These are phyloP conservation scores for Leptinotarsa peninsularis DNA, from an alignment of 2,888 invertebrate genomes.

Conservation along the genomic window DNA sequence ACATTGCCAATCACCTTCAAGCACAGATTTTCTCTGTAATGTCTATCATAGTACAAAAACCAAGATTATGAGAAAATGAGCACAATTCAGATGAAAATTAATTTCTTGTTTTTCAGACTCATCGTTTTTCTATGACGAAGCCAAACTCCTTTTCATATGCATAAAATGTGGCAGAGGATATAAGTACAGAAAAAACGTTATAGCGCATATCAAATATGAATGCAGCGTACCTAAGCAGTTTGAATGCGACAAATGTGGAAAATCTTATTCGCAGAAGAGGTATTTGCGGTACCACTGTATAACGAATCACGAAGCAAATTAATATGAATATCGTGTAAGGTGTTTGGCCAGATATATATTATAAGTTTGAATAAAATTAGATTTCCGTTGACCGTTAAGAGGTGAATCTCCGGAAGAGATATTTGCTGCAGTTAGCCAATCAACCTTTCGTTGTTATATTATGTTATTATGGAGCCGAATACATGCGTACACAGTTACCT, in stretches of 20 bases:
- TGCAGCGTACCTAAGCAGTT: conserved; percentile 56
- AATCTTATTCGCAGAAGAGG: conserved; percentile 18
- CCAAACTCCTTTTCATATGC: conserved; percentile 29
- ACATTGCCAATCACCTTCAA: too few species aligned
- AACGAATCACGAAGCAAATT: not conserved
- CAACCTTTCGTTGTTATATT: too few species aligned
- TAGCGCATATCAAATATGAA: conserved; percentile 60
- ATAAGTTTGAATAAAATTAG: too few species aligned
- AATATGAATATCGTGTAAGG: not conserved
- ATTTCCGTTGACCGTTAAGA: too few species aligned
- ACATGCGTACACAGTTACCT: too few species aligned
- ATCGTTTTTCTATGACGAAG: conserved; percentile 6
- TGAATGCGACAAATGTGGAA: conserved; percentile 1
- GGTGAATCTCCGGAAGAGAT: too few species aligned
- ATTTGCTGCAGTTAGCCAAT: too few species aligned
- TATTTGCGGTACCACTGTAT: conserved; percentile 21
- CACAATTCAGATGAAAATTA: not conserved
- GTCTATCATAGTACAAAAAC: too few species aligned
- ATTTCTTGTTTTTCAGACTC: conserved; percentile 1
- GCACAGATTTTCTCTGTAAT: too few species aligned
- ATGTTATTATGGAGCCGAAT: too few species aligned
- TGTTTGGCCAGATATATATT: too few species aligned
- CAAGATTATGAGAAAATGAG: too few species aligned
- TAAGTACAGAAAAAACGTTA: conserved; percentile 45
- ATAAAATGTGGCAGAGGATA: conserved; percentile 39